A percentile compares a stretch with the other conserved stretches of the same genome.
phyloP scores from a whole-genome alignment of 2,797 vertebrate species.

The Petrocephalus schoutedeni region DNA sequence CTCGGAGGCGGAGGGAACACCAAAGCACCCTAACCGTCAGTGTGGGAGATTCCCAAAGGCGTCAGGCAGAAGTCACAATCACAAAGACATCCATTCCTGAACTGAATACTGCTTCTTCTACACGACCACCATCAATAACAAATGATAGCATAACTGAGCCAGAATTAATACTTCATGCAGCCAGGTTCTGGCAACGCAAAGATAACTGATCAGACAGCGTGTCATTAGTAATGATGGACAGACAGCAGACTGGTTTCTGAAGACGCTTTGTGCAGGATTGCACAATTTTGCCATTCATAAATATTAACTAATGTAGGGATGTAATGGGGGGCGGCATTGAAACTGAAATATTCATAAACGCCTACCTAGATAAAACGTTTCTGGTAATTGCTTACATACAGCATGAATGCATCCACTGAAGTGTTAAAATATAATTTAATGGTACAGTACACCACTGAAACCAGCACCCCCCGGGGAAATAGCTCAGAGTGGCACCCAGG shows the following conservation, averaged over 20 bases:
- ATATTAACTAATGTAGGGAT: not conserved
- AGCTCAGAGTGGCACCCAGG: not conserved
- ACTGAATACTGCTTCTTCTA: not conserved
- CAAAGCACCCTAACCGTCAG: not conserved
- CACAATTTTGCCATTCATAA: not conserved
- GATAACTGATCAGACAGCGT: not conserved
- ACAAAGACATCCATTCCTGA: not conserved
- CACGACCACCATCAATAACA: not conserved
- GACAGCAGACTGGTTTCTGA: not conserved
- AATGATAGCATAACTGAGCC: not conserved
- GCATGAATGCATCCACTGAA: conserved; percentile 40
- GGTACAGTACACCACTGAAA: conserved; percentile 45
- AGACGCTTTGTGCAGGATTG: not conserved
- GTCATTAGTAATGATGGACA: not conserved
- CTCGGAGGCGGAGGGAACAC: not conserved
- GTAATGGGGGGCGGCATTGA: not conserved
- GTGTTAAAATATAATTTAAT: conserved; percentile 57
- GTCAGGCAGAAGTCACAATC: not conserved
- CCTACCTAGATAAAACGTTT: conserved; percentile 31
- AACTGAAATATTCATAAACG: conserved; percentile 10
- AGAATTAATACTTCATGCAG: not conserved
- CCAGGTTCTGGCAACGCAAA: not conserved
- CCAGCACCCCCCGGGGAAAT: conserved; percentile 44
- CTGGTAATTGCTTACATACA: conserved; percentile 44
- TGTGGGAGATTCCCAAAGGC: not conserved